These are phyloP conservation scores for Octopus sinensis DNA, from an alignment of 1,140 invertebrate species.

Conservation along the genomic window DNA sequence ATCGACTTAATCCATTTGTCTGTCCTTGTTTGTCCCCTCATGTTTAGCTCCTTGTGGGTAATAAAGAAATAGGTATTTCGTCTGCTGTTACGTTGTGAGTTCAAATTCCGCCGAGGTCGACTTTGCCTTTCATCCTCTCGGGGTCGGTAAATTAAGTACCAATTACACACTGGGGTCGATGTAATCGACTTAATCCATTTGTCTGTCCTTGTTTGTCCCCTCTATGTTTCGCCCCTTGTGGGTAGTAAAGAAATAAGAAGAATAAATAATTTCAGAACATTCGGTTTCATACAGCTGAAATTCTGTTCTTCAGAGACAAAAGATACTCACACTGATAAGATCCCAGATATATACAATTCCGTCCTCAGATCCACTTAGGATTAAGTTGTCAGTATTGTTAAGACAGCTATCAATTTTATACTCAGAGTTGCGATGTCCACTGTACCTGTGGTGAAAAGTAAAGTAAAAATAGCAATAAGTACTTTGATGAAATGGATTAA, in stretches of 20 bases:
- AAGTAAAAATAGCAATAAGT: constrained; percentile 1
- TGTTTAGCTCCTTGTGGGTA: too few species aligned
- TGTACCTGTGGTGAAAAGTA: constrained; percentile 63
- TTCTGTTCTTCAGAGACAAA: not conserved
- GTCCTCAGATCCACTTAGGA: constrained; percentile 84
- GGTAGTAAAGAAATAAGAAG: not conserved
- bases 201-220: not conserved
- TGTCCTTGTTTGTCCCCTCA: too few species aligned
- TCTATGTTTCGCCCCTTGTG: not conserved
- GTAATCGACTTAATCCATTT: not conserved
- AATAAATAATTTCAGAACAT: not conserved
- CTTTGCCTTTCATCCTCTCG: not conserved
- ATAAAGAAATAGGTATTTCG: too few species aligned
- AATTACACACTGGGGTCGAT: not conserved
- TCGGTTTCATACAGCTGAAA: not conserved
- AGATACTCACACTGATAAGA: constrained; percentile 64
- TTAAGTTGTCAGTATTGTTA: constrained; percentile 74
- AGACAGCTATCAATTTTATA: constrained; percentile 83
- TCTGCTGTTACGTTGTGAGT: too few species aligned
- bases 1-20: too few species aligned
- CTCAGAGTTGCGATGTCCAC: constrained; percentile 75
- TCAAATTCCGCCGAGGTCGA: too few species aligned
- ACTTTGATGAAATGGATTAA: not conserved
- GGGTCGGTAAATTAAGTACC: not conserved
- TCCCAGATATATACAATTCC: constrained; percentile 86